Evolutionary conservation across 2,797 vertebrate species (phyloP), one percentile per base, ranked within the genome.

Genomic region (Myotis myotis): DNA sequence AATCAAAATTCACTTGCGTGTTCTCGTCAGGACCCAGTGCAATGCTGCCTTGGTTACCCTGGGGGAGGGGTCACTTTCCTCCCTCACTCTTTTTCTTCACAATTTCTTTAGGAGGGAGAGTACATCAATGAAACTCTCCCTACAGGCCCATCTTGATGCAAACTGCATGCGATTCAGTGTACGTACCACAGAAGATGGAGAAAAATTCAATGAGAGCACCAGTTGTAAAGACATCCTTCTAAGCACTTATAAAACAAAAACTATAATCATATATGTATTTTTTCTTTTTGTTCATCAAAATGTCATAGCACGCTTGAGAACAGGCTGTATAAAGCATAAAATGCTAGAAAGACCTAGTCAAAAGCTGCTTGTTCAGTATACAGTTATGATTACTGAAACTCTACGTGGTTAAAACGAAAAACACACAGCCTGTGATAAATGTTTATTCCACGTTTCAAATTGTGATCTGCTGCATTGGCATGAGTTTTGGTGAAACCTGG

Each of bases 401-500:
- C 87, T 81, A 38, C 76, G 47, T 97, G 76, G 89, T 97, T 96
- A 96, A 90, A 97, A 95, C 51, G 44, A 88, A 62, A 83, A 71
- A 80, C 16, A 49, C 19, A n/a, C 20, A 78, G 60, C 33, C 28
- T 49, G 49, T 33, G 57, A 84, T 6, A 89, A 91, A 90, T 71
- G 64, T 92, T 62, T 96, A 70, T 12, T 93, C 66, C 94, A 85
- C 36, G 92, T 86, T 96, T 98, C 97, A 95, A 12, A 62, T 90
- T 97, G 98, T 98, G 96, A 99, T 99, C 97, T 99, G 99, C 97
- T 98, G 99, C 99, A 99, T 99, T 44, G 99, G 96, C 93, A 97
- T 98, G 91, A 99, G 98, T 95, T 99, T 98, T 79, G 99, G 98
- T 33, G 99, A 99, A 96, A 99, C 99, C 99, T 99, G 98, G 92